Evolutionary conservation across 2,113 vertebrate species (phyloP).

Genomic region (Pseudolaguvia tuberculata): DNA sequence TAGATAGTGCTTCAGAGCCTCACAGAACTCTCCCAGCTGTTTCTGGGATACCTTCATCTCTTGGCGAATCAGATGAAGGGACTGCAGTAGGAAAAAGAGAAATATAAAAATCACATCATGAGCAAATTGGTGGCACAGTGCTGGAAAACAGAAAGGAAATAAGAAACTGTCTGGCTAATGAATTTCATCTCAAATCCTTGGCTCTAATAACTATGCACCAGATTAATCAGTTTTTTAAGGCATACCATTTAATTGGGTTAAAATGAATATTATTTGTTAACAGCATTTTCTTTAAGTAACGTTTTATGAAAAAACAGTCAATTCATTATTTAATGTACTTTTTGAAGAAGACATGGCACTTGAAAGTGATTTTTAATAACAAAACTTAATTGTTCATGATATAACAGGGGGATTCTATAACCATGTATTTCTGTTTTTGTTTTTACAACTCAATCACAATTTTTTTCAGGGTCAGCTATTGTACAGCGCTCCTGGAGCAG

Average conservation of each 20-base stretch:
- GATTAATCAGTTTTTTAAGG: neutral
- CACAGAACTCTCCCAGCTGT: constrained; percentile 84
- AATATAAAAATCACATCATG: neutral
- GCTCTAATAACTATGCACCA: neutral
- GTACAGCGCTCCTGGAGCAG: no score
- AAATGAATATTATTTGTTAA: neutral
- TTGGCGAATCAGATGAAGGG: constrained; percentile 84
- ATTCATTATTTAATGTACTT: neutral
- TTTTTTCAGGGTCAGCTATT: no score
- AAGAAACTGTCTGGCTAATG: neutral
- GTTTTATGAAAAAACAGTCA: neutral
- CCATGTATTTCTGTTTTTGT: no score
- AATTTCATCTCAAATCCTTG: constrained; percentile 8
- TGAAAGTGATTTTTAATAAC: neutral
- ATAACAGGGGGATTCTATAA: neutral
- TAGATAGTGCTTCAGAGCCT: constrained; percentile 89
- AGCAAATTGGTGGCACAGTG: neutral
- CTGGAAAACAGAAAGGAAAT: constrained; percentile 3
- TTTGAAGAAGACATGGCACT: neutral
- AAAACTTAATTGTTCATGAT: neutral
- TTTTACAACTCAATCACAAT: no score
- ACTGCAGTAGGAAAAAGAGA: constrained; percentile 60
- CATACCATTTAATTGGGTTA: neutral
- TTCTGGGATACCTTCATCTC: constrained; percentile 91
- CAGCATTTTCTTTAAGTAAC: neutral